phyloP scores from a whole-genome alignment of 2,113 vertebrate species.

The Corythornis cristatus region DNA sequence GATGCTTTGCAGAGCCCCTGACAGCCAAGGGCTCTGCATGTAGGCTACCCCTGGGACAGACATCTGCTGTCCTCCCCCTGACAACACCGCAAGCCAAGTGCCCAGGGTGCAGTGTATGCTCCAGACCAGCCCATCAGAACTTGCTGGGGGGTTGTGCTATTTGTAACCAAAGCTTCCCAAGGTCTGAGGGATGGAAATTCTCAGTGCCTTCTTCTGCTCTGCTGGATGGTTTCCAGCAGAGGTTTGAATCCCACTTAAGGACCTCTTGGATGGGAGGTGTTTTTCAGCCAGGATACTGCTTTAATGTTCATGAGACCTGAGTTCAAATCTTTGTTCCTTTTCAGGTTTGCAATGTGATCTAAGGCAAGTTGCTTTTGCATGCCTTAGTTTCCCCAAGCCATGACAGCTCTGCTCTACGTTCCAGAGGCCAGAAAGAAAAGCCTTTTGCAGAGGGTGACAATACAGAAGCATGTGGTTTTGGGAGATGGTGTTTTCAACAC shows the following conservation, averaged over 20 bases:
- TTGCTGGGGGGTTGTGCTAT: background rate
- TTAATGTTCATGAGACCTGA: background rate
- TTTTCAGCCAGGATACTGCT: background rate
- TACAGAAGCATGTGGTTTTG: fast-evolving
- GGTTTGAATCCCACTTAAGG: background rate
- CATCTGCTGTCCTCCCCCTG: background rate
- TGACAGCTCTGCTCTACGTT: background rate
- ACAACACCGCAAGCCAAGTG: background rate
- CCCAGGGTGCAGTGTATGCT: background rate
- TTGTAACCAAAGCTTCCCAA: background rate
- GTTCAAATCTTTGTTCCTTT: background rate
- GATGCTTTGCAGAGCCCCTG: background rate
- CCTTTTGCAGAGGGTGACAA: background rate
- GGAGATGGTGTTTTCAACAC: background rate
- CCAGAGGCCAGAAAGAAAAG: background rate
- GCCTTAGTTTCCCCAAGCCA: background rate
- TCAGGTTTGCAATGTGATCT: background rate
- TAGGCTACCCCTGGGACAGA: background rate
- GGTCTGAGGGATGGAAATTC: too few species aligned
- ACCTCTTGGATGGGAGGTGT: background rate
- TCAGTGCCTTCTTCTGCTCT: background rate
- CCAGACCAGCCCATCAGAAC: background rate
- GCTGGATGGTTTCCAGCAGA: background rate
- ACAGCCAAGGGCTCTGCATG: fast-evolving
- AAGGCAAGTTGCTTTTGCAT: fast-evolving